phyloP scores from a whole-genome alignment of 2,797 vertebrate genomes.

The Gymnopithys bicolor region DNA sequence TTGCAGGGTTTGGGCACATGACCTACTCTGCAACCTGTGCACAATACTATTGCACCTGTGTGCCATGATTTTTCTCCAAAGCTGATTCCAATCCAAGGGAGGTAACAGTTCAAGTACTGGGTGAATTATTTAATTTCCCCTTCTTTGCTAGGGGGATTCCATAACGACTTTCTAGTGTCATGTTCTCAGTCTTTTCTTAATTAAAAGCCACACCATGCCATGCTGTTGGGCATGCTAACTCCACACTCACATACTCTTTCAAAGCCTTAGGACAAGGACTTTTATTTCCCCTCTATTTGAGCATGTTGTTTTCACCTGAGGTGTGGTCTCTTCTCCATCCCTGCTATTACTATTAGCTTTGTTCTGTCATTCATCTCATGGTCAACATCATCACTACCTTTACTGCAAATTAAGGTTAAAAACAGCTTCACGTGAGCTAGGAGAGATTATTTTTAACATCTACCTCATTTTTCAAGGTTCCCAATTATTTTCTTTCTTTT shows the following conservation, averaged over 20 bases:
- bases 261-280: neutral
- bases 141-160: neutral
- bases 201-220: neutral
- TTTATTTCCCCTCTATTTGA: neutral
- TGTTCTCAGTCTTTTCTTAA: neutral
- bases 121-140: neutral
- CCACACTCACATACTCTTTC: too few species aligned
- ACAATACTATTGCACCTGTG: neutral
- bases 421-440: neutral
- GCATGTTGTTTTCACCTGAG: neutral
- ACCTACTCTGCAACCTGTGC: neutral
- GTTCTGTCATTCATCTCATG: neutral
- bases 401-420: neutral
- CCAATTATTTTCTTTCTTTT: neutral
- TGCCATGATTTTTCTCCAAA: neutral
- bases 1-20: neutral
- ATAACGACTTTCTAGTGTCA: neutral
- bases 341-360: neutral
- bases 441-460: neutral
- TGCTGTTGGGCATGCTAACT: neutral
- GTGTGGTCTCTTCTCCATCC: neutral
- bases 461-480: neutral
- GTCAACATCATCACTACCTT: neutral
- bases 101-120: neutral
- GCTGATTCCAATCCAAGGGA: neutral